Evolutionary conservation across 2,797 vertebrate genomes (phyloP).

Genomic region (Anguilla marmorata): DNA sequence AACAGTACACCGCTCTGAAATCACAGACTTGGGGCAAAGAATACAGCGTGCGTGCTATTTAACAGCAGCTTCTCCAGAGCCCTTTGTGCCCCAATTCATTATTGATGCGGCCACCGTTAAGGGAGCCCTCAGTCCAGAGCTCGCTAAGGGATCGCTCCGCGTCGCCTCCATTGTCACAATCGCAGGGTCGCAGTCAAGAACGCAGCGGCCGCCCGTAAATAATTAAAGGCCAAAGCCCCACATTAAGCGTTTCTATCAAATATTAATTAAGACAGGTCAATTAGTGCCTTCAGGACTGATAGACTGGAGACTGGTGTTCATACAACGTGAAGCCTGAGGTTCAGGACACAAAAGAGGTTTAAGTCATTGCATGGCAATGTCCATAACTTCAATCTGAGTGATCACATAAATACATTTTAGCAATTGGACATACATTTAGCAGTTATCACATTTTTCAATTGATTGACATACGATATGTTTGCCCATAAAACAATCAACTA

Average conservation of each 20-base stretch:
- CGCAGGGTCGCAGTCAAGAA: not conserved
- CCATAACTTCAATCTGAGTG: not conserved
- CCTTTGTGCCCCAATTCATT: not conserved
- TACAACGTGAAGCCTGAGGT: not conserved
- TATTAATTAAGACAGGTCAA: conserved; percentile 29
- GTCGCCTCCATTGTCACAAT: not conserved
- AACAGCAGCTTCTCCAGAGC: not conserved
- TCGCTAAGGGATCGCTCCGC: not conserved
- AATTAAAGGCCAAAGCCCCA: conserved; percentile 18
- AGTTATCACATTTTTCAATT: too few relatives aligned
- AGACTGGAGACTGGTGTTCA: not conserved
- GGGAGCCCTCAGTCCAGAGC: not conserved
- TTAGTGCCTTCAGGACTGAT: conserved; percentile 16
- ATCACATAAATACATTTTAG: not conserved
- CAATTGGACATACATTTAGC: not conserved
- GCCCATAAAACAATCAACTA: too few relatives aligned
- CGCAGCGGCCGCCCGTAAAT: conserved; percentile 6
- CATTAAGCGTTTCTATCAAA: conserved; percentile 27
- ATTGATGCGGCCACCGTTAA: not conserved
- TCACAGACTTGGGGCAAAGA: not conserved
- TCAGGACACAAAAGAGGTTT: not conserved
- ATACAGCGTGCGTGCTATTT: not conserved
- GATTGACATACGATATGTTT: too few relatives aligned
- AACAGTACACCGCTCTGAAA: not conserved
- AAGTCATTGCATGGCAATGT: not conserved